Percentiles rank a stretch among this genome's conserved stretches.
phyloP scores from a whole-genome alignment of 2,888 invertebrate species.

The Gnatocerus cornutus region DNA sequence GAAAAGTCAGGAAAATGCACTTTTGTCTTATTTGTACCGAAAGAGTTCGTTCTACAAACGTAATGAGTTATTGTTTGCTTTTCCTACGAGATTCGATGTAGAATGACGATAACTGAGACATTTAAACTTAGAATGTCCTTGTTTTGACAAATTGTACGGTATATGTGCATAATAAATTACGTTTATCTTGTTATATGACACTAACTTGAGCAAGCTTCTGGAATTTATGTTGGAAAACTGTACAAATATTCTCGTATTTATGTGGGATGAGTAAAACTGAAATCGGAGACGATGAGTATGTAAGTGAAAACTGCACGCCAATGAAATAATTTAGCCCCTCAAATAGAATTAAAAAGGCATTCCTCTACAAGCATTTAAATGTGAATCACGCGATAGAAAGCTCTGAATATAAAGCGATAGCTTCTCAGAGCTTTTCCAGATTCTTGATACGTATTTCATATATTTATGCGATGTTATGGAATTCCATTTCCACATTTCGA shows the following conservation, averaged over 20 bases:
- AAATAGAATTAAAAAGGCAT: conserved; percentile 8
- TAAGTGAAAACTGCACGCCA: too few species aligned
- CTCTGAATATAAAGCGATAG: neutral
- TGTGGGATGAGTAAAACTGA: neutral
- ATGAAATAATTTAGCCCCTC: too few species aligned
- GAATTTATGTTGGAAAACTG: neutral
- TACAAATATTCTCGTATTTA: neutral
- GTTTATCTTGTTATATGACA: conserved; percentile 1
- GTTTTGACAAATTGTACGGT: neutral
- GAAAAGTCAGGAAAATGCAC: neutral
- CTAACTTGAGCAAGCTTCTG: conserved; percentile 1
- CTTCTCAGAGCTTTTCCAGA: conserved; percentile 24
- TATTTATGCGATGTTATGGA: conserved; percentile 12
- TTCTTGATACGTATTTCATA: conserved; percentile 12
- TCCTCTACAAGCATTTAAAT: conserved; percentile 1
- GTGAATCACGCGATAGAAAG: neutral
- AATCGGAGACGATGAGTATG: too few species aligned
- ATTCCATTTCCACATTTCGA: conserved; percentile 19
- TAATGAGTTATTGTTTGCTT: neutral
- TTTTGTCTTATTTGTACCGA: neutral
- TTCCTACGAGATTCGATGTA: neutral
- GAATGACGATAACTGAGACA: neutral
- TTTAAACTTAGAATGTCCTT: neutral
- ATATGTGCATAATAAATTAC: neutral
- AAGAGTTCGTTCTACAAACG: neutral